Base-by-base conservation (phyloP, 2,113 vertebrate species). In the Raja brachyura region DNA sequence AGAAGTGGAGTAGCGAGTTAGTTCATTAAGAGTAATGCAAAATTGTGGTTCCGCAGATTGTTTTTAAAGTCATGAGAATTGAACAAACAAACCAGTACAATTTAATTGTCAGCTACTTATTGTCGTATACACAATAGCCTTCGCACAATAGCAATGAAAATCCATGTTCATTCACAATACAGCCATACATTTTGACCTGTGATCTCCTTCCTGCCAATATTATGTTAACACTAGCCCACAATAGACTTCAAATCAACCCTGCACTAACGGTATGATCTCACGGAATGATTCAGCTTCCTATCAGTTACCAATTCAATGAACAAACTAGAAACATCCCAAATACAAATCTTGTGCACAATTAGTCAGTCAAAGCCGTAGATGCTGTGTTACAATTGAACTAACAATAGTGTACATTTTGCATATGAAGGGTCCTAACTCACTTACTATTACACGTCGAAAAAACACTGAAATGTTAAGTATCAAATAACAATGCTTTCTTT, bases 171-270 rank as follows among this genome's bases (percentile, higher is more conserved):
- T 85, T 85, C 81, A 59, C 81, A 85, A 61, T 61, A 25, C 11
- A 85, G 13, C 54, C 56, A 25, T 28, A n/a, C 11, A 85, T 22
- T 59, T n/a, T 59, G 81, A 85, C 81, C 56, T 85, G 81, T 85
- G 81, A 85, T 61, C 81, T 61, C 54, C 54, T 85, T 85, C 81
- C 81, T 85, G 81, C 81, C 54, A 85, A 11, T 59, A 56, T 85
- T 85, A 61, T 85, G 54, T 56, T 59, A 59, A 83, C 25, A 3
- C 59, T n/a, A 59, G 54, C 22, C 81, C 56, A 85, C 8, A 85
- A 61, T 59, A 11, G 25, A 85, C 31, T 61, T 85, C 54, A 85
- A 61, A 85, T 85, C n/a, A 9, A 85, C 7, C 22, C 48, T 28
- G 28, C 9, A 22, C 54, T 85, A 59, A n/a, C 54, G 59, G 59